Conservation (phyloP, 2,888 invertebrate species). For the Chrysomela aeneicollis region DNA sequence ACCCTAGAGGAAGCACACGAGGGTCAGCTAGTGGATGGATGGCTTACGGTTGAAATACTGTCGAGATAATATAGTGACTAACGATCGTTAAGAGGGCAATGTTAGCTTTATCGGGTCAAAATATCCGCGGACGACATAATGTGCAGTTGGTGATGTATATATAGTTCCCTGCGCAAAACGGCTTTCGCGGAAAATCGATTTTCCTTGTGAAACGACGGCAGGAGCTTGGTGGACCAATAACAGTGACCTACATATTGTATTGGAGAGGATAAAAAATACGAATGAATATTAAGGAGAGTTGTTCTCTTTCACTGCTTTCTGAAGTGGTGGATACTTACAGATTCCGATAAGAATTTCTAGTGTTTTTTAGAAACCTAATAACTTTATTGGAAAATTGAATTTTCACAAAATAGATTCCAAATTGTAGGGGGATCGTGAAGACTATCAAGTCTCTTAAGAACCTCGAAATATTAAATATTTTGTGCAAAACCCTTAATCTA, state of each 20-base stretch:
- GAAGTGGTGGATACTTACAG: too few species aligned
- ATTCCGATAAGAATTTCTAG: too few species aligned
- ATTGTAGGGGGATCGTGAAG: too few species aligned
- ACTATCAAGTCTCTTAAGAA: too few species aligned
- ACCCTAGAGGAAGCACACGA: not conserved
- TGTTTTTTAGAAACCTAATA: too few species aligned
- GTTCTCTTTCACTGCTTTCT: too few species aligned
- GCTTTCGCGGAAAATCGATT: constrained; percentile 26
- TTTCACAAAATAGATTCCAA: too few species aligned
- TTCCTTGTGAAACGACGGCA: not conserved
- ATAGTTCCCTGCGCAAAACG: constrained; percentile 28
- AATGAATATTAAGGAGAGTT: too few species aligned
- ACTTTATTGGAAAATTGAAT: too few species aligned
- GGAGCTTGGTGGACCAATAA: not conserved
- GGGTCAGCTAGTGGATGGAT: not conserved
- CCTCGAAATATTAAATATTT: too few species aligned
- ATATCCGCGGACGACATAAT: too few species aligned
- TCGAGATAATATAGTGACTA: not conserved
- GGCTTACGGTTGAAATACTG: not conserved
- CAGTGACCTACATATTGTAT: not conserved
- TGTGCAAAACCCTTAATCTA: too few species aligned
- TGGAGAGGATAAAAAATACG: not conserved
- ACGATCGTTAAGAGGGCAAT: constrained; percentile 15
- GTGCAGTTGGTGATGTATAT: constrained; percentile 18
- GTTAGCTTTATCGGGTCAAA: constrained; percentile 27